phyloP scores from a whole-genome alignment of 2,888 invertebrate genomes.

The Selenia dentaria region DNA sequence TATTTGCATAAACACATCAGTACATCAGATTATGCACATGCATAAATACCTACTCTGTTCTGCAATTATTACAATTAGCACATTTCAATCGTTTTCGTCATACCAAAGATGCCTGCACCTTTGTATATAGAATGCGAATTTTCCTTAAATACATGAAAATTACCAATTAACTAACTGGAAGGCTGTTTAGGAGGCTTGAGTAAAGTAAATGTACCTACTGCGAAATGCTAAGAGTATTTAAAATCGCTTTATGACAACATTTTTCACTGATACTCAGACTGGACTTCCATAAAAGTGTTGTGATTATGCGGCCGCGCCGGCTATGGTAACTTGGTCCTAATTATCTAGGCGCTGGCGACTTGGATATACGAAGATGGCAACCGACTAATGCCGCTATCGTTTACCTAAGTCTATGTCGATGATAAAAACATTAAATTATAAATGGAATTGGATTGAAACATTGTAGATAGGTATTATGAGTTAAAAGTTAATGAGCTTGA shows the following conservation, averaged over 20 bases:
- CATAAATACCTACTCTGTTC: conserved; percentile 17
- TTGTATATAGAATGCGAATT: conserved; percentile 29
- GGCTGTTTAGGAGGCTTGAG: conserved; percentile 9
- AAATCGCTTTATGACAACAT: conserved; percentile 77
- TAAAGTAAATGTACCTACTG: conserved; percentile 44
- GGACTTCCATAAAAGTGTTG: conserved; percentile 67
- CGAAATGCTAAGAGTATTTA: conserved; percentile 65
- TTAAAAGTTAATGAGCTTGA: not conserved
- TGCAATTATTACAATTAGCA: conserved; percentile 27
- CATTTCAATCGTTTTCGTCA: conserved; percentile 29
- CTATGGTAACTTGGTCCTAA: conserved; percentile 74
- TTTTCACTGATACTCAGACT: conserved; percentile 71
- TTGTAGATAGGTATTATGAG: conserved; percentile 9
- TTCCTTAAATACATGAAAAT: conserved; percentile 11
- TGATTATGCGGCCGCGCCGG: conserved; percentile 71
- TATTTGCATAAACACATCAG: conserved; percentile 14
- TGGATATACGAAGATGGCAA: conserved; percentile 61
- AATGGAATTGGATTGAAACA: conserved; percentile 24
- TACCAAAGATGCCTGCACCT: conserved; percentile 34
- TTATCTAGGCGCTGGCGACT: conserved; percentile 69
- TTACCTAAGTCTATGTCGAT: conserved; percentile 17
- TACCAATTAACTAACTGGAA: conserved; percentile 7
- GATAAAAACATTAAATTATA: conserved; percentile 37
- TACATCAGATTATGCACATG: conserved; percentile 10
- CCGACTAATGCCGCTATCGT: conserved; percentile 31